A percentile compares a stretch with the other conserved stretches of the same genome.
Conservation (phyloP, 2,888 invertebrate species). For the Orchesella flavescens region DNA sequence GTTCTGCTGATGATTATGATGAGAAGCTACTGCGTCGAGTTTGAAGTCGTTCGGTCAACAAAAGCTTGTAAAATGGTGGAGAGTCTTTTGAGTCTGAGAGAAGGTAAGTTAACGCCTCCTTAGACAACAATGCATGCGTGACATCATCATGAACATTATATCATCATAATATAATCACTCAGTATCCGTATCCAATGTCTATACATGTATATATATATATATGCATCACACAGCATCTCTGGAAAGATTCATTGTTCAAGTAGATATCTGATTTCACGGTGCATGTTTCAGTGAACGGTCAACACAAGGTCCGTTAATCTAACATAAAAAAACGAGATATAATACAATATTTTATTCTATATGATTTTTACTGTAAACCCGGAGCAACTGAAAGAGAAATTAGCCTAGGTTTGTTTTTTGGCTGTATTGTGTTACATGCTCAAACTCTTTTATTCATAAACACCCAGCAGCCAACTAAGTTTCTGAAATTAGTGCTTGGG, state of each 20-base stretch:
- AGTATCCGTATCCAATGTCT: background rate
- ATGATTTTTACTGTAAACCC: background rate
- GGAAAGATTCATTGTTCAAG: conserved; percentile 8
- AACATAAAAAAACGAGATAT: background rate
- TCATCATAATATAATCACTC: conserved; percentile 22
- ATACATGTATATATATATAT: background rate
- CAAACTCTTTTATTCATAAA: background rate
- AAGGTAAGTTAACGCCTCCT: conserved; percentile 71
- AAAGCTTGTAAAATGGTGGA: conserved; percentile 69
- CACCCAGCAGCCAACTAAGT: background rate
- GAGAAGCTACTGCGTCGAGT: conserved; percentile 71
- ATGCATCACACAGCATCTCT: background rate
- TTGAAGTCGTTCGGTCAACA: conserved; percentile 69
- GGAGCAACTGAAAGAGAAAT: conserved; percentile 9
- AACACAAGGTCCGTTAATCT: conserved; percentile 54
- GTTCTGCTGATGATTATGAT: background rate
- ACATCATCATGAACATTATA: conserved; percentile 15
- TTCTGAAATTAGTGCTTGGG: background rate
- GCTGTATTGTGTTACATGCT: conserved; percentile 9
- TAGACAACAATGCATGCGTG: conserved; percentile 20
- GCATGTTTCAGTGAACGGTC: conserved; percentile 29
- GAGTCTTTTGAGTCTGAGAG: conserved; percentile 64
- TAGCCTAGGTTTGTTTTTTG: conserved; percentile 33
- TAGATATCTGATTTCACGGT: background rate
- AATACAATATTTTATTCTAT: background rate